Conservation (phyloP, 2,113 vertebrate genomes). For the Xenopus tropicalis region UCB_Xtro_10.0 CM004447.2:152189001-152189500, state of each 20-base stretch:
- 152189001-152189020: no score
- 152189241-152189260: background rate
- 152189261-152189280: background rate
- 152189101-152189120: no score
- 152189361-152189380: background rate
- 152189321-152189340: background rate
- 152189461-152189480: background rate
- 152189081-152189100: no score
- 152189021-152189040: no score
- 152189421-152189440: background rate
- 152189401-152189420: background rate
- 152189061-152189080: no score
- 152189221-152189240: no score
- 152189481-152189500: slow-evolving; percentile 7
- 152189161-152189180: no score
- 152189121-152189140: no score
- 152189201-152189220: no score
- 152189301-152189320: background rate
- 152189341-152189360: background rate
- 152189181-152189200: no score
- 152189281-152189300: background rate
- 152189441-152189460: slow-evolving; percentile 5
- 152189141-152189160: no score
- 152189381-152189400: background rate
- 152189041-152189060: no score